Percentiles rank a stretch among this genome's conserved stretches.
These are phyloP conservation scores for Stichodactyla helianthus DNA, from an alignment of 64 coral and sea anemone genomes.

Conservation along the genomic window DNA sequence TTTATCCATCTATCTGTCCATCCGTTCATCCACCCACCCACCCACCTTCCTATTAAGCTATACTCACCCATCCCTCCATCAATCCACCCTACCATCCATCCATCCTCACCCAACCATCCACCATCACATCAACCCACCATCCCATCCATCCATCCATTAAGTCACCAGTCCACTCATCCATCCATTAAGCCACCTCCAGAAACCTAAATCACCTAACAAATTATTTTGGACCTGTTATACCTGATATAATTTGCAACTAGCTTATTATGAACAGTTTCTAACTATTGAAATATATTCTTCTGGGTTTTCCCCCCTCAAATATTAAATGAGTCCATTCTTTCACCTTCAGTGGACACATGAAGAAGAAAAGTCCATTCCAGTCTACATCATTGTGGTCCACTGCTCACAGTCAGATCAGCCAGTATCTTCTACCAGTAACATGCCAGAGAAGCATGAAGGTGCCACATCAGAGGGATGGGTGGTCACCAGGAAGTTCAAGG, in stretches of 20 bases:
- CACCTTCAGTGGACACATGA: slow-evolving; percentile 47
- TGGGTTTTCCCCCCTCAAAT: background rate
- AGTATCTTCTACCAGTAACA: background rate
- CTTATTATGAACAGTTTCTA: too few species aligned
- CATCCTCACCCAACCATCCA: too few species aligned
- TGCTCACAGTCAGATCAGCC: slow-evolving; percentile 32
- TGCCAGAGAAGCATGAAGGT: background rate
- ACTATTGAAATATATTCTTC: background rate
- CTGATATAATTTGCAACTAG: too few species aligned
- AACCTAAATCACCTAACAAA: too few species aligned
- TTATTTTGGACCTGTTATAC: too few species aligned
- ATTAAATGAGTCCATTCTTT: background rate
- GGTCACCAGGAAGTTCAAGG: slow-evolving; percentile 82
- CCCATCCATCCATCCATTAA: too few species aligned
- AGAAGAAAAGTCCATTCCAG: slow-evolving; percentile 63
- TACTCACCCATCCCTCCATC: too few species aligned
- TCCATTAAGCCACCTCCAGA: too few species aligned
- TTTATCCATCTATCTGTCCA: background rate
- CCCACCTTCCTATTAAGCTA: background rate
- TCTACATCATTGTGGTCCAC: slow-evolving; percentile 93
- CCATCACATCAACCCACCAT: too few species aligned
- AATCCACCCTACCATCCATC: too few species aligned
- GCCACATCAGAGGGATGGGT: slow-evolving; percentile 92
- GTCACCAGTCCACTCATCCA: too few species aligned
- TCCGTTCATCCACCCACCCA: background rate